Evolutionary conservation across 2,888 invertebrate species (phyloP).

Genomic region (Biston betularia): DNA sequence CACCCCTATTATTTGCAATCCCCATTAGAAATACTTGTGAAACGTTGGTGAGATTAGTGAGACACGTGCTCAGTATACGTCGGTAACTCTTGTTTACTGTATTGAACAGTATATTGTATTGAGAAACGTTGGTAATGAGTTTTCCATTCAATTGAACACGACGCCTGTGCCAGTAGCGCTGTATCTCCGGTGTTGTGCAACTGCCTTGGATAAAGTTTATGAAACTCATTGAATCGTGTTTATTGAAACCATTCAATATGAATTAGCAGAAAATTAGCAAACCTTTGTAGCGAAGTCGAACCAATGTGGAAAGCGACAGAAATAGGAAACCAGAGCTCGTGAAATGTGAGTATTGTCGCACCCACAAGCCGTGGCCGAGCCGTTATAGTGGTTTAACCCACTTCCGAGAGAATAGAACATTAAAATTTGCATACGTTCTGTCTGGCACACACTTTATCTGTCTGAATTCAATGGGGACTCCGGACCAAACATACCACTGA

Average conservation of each 20-base stretch:
- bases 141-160: slow-evolving; percentile 22
- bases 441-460: slow-evolving; percentile 33
- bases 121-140: slow-evolving; percentile 21
- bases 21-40: slow-evolving; percentile 37
- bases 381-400: slow-evolving; percentile 58
- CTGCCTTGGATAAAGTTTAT: slow-evolving; percentile 20
- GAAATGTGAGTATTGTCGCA: slow-evolving; percentile 58
- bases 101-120: slow-evolving; percentile 18
- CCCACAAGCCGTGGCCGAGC: slow-evolving; percentile 49
- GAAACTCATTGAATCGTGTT: slow-evolving; percentile 26
- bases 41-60: slow-evolving; percentile 18
- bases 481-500: slow-evolving; percentile 16
- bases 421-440: slow-evolving; percentile 41
- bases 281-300: slow-evolving; percentile 2
- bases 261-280: slow-evolving; percentile 34
- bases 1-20: slow-evolving; percentile 42
- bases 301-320: slow-evolving; percentile 40
- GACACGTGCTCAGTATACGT: slow-evolving; percentile 37
- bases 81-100: slow-evolving; percentile 34
- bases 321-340: slow-evolving; percentile 52
- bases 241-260: slow-evolving; percentile 22
- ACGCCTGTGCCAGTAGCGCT: slow-evolving; percentile 12
- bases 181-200: slow-evolving; percentile 21
- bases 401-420: slow-evolving; percentile 46
- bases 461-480: slow-evolving; percentile 29